These are phyloP conservation scores for Drosophila imparisetae DNA, from an alignment of 2,888 invertebrate species.

Conservation along the genomic window DNA sequence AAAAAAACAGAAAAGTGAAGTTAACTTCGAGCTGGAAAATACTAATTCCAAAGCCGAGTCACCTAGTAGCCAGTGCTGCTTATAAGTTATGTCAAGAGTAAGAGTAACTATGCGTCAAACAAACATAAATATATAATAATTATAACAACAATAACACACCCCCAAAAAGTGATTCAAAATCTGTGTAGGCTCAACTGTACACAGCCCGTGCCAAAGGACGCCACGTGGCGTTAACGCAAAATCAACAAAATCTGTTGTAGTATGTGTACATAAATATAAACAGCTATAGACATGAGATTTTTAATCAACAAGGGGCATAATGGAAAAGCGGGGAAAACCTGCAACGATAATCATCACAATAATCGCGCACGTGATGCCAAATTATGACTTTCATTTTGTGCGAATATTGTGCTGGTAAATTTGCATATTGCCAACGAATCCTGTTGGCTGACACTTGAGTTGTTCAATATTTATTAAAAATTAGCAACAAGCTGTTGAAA, in stretches of 20 bases:
- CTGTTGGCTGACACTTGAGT: slow-evolving; percentile 32
- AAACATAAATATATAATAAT: not conserved
- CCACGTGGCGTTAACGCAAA: slow-evolving; percentile 63
- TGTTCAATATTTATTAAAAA: slow-evolving; percentile 76
- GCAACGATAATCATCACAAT: slow-evolving; percentile 69
- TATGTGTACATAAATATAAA: slow-evolving; percentile 41
- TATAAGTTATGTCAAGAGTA: not conserved
- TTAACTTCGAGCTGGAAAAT: not conserved
- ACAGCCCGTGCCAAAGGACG: slow-evolving; percentile 2
- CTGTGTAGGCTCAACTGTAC: slow-evolving; percentile 37
- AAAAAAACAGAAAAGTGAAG: not conserved
- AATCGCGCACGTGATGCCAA: slow-evolving; percentile 69
- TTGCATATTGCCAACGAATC: slow-evolving; percentile 59
- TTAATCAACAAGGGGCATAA: slow-evolving; percentile 50
- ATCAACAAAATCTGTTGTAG: slow-evolving; percentile 47
- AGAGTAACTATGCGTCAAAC: not conserved
- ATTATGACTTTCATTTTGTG: slow-evolving; percentile 65
- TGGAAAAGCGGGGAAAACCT: slow-evolving; percentile 36
- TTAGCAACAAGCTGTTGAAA: slow-evolving; percentile 74
- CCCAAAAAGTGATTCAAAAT: not conserved
- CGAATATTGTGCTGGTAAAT: slow-evolving; percentile 65
- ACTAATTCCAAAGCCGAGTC: not conserved
- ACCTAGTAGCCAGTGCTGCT: not conserved
- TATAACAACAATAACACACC: slow-evolving; percentile 1
- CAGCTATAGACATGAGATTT: slow-evolving; percentile 49